Evolutionary conservation across 2,797 vertebrate genomes (phyloP).

Genomic region (Sorex maritimensis): DNA sequence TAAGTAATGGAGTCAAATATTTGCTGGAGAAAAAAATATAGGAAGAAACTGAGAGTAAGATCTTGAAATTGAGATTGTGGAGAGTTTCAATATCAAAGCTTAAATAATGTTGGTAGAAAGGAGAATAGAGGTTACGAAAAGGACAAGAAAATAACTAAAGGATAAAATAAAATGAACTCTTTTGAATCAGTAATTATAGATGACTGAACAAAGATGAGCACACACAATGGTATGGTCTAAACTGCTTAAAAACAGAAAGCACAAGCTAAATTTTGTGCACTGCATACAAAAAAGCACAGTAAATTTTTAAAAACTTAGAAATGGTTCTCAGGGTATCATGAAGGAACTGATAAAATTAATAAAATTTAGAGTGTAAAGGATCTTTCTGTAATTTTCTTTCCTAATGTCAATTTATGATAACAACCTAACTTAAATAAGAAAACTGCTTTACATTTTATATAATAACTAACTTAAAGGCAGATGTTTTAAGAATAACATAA

Average conservation of each 20-base stretch:
- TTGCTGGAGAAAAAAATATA: background rate
- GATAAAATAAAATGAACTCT: background rate
- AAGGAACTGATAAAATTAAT: slow-evolving; percentile 57
- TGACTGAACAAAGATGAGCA: background rate
- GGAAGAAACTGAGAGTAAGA: background rate
- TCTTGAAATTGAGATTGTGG: slow-evolving; percentile 2
- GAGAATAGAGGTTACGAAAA: background rate
- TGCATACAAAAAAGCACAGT: background rate
- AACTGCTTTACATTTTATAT: slow-evolving; percentile 59
- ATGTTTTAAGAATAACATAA: slow-evolving; percentile 74
- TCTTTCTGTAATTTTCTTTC: slow-evolving; percentile 57
- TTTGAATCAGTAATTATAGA: slow-evolving; percentile 20
- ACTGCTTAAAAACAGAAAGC: background rate
- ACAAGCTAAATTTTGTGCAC: background rate
- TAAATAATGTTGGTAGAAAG: background rate
- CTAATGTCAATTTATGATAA: slow-evolving; percentile 47
- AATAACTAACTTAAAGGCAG: slow-evolving; percentile 76
- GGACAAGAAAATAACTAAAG: background rate
- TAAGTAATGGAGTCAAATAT: background rate
- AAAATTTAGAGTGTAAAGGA: slow-evolving; percentile 65
- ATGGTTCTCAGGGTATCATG: background rate
- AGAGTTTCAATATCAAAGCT: background rate
- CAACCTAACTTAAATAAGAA: slow-evolving; percentile 68
- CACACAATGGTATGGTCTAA: background rate
- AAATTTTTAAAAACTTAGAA: background rate